Conservation (phyloP, 2,797 vertebrate species). For the Thripadectes ignobilis region DNA sequence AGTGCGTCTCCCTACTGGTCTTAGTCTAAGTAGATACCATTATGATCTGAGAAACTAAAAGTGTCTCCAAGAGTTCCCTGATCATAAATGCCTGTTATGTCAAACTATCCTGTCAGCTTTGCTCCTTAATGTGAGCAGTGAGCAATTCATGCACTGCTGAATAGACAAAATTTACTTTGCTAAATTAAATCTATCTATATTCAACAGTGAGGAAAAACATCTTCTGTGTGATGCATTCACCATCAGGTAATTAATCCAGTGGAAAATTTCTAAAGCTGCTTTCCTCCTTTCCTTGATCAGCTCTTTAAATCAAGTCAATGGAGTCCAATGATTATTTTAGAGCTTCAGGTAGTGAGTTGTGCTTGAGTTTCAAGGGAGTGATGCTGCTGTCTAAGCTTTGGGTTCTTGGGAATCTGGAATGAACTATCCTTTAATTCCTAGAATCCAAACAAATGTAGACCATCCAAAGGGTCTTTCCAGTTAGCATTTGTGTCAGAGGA, state of each 20-base stretch:
- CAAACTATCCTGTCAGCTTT: conserved; percentile 57
- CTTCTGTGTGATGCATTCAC: not conserved
- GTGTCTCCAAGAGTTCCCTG: conserved; percentile 24
- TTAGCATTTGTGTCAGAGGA: not conserved
- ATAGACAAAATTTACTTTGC: conserved; percentile 48
- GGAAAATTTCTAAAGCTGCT: conserved; percentile 56
- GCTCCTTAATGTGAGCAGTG: conserved; percentile 31
- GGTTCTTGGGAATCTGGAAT: not conserved
- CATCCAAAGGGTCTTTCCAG: not conserved
- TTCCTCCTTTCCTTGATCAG: not conserved
- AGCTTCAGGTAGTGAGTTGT: not conserved
- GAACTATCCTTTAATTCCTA: not conserved
- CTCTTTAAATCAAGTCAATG: not conserved
- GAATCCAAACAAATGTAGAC: not conserved
- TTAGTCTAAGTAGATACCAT: conserved; percentile 35
- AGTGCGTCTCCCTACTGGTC: conserved; percentile 21
- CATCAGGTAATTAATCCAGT: conserved; percentile 62
- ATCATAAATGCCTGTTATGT: conserved; percentile 20
- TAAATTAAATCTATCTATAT: conserved; percentile 62
- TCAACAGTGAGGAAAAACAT: conserved; percentile 51
- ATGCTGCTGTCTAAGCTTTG: not conserved
- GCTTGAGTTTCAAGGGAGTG: not conserved
- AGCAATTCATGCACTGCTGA: conserved; percentile 55
- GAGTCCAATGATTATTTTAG: not conserved
- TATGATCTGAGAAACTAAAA: conserved; percentile 48